A percentile compares a stretch with the other conserved stretches of the same genome.
Evolutionary conservation across 2,888 invertebrate species (phyloP).

Genomic region (Leptopilina drosophilae): DNA sequence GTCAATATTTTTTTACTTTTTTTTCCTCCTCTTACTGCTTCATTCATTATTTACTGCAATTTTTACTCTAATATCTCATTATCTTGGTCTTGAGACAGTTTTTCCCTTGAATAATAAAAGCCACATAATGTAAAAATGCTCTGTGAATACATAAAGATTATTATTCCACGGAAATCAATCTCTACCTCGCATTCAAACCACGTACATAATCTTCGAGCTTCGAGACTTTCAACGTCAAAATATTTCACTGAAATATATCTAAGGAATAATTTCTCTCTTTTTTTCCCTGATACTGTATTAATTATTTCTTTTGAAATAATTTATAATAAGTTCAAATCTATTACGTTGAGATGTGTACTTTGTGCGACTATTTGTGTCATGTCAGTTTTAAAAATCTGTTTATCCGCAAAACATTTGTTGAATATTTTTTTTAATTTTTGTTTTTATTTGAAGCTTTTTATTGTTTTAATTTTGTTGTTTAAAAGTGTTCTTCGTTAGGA

Average conservation of each 20-base stretch:
- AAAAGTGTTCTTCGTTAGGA: too few relatives aligned
- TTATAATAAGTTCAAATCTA: not conserved
- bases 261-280: not conserved
- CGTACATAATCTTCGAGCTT: not conserved
- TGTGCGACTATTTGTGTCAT: too few relatives aligned
- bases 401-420: too few relatives aligned
- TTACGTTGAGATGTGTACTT: not conserved
- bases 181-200: not conserved
- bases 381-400: too few relatives aligned
- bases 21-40: not conserved
- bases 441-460: too few relatives aligned
- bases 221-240: constrained; percentile 1
- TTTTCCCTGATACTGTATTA: not conserved
- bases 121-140: not conserved
- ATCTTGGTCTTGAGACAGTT: not conserved
- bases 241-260: constrained; percentile 13
- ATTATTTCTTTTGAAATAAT: not conserved
- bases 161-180: constrained; percentile 1
- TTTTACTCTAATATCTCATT: not conserved
- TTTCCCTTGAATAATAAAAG: constrained; percentile 27
- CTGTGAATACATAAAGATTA: constrained; percentile 27
- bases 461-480: too few relatives aligned
- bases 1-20: not conserved
- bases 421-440: too few relatives aligned
- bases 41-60: not conserved